A percentile compares a stretch with the other conserved stretches of the same genome.
Conservation (phyloP, 2,888 invertebrate species). For the Scelioninae gen. 1 region DNA sequence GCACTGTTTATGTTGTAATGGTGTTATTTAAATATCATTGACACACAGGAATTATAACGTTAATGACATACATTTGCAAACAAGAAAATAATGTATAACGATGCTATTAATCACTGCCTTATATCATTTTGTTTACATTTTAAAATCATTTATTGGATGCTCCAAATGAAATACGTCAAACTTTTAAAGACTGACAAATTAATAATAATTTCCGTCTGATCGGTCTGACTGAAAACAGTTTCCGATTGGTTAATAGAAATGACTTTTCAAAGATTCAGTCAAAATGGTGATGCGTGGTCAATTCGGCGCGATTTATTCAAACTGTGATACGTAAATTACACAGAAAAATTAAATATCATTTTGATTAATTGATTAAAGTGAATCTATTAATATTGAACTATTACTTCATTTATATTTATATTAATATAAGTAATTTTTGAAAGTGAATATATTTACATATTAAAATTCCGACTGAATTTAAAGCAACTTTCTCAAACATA, state of each 20-base stretch:
- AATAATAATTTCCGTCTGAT: constrained; percentile 5
- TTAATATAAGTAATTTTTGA: no score
- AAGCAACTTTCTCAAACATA: no score
- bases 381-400: no score
- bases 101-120: neutral
- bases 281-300: no score
- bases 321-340: no score
- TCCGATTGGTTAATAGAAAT: constrained; percentile 4
- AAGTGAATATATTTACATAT: no score
- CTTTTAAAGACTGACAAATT: constrained; percentile 22
- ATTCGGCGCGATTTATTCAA: no score
- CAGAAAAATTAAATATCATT: no score
- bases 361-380: no score
- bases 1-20: neutral
- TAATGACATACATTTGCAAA: constrained; percentile 21
- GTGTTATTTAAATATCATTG: constrained; percentile 17
- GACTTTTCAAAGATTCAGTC: no score
- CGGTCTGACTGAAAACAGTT: neutral
- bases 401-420: no score
- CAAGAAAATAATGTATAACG: neutral
- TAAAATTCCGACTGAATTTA: no score
- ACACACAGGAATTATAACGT: neutral
- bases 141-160: neutral
- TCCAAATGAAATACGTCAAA: constrained; percentile 17
- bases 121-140: constrained; percentile 20